A percentile compares a stretch with the other conserved stretches of the same genome.
These are phyloP conservation scores for Drosophila azteca DNA, from an alignment of 1,140 invertebrate species.

Conservation along the genomic window DNA sequence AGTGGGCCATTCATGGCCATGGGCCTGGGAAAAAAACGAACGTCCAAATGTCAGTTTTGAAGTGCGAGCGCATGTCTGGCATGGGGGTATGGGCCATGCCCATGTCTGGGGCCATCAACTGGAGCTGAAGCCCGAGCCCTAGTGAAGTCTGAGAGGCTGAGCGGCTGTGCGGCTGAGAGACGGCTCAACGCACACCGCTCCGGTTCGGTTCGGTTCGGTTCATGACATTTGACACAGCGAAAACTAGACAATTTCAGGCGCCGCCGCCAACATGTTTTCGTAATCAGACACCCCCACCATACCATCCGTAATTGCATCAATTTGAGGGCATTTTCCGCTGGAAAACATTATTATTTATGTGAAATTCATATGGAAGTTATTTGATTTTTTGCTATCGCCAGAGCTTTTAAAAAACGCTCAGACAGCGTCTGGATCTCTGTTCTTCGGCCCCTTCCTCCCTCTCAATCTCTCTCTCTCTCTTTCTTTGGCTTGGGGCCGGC, in stretches of 20 bases:
- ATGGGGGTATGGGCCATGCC: too few relatives aligned
- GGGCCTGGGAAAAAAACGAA: conserved; percentile 61
- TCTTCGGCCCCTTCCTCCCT: neutral
- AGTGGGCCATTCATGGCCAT: neutral
- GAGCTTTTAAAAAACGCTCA: conserved; percentile 40
- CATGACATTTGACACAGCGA: conserved; percentile 51
- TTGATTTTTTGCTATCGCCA: conserved; percentile 3
- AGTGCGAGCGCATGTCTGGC: conserved; percentile 34
- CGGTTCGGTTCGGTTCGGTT: conserved; percentile 48
- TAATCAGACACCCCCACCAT: conserved; percentile 21
- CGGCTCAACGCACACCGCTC: conserved; percentile 15
- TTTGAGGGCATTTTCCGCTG: conserved; percentile 2
- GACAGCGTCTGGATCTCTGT: conserved; percentile 21
- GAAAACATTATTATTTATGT: conserved; percentile 40
- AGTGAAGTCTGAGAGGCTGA: conserved; percentile 2
- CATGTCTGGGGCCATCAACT: conserved; percentile 33
- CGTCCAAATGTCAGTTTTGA: conserved; percentile 76
- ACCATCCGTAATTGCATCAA: conserved; percentile 44
- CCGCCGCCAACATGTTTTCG: conserved; percentile 28
- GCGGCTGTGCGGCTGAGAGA: conserved; percentile 14
- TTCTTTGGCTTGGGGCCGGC: conserved; percentile 26
- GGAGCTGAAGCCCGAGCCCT: conserved; percentile 8
- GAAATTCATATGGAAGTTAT: conserved; percentile 37
- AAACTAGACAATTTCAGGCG: conserved; percentile 51
- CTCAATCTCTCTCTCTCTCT: too few relatives aligned